Evolutionary conservation across 1,140 invertebrate genomes (phyloP), one percentile per base, ranked within the genome.

Genomic region (Littorina saxatilis): DNA sequence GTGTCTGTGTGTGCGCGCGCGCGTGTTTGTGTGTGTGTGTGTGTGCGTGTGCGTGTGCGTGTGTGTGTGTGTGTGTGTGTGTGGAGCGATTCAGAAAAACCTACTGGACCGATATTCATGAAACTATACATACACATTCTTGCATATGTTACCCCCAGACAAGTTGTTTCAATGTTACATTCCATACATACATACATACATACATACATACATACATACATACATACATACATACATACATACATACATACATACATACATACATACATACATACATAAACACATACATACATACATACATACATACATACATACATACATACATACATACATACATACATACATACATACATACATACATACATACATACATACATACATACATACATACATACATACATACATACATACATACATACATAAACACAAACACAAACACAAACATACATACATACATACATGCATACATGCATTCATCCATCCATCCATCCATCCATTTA

Each of bases 181-280:
- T n/a, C 9, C 17, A 0, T n/a, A 23, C 61, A 63, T n/a, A 1
- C 61, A 63, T 32, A 23, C 61, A 63, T 9, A 72, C 68, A 40
- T 37, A 72, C 68, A 40, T 37, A 72, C 68, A 40, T 37, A 72
- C 68, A 27, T 37, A 72, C 37, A 27, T 37, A 72, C 68, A 40
- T 37, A 40, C 39, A 40, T 20, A 40, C 68, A 40, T 37, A 40
- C 68, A 1, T 37, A 40, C 68, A 68, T 37, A 40, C 39, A 40
- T 17, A 72, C 68, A 72, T 37, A 72, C 68, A 72, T 37, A 72
- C 68, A 72, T 32, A 72, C 68, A 72, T 37, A 72, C 68, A 40
- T 37, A n/a, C n/a, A n/a, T n/a, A n/a, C n/a, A n/a, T n/a, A n/a
- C n/a, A n/a, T n/a, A n/a, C n/a, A n/a, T n/a, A 72, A 35, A 72